These are phyloP conservation scores for Micropterix aruncella DNA, from an alignment of 2,888 invertebrate species.

Conservation along the genomic window DNA sequence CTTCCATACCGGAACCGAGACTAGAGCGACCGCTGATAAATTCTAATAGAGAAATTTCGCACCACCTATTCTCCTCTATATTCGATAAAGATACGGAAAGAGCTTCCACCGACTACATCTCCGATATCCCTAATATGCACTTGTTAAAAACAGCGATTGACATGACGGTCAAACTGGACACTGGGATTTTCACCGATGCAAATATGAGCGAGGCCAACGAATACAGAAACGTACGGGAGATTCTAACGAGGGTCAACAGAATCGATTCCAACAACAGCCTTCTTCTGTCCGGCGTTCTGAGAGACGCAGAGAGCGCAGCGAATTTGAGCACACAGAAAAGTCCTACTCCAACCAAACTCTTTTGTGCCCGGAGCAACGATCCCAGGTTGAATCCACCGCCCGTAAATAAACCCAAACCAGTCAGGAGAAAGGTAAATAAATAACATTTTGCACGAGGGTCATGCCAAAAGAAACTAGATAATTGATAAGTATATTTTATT, in stretches of 20 bases:
- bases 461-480: too few species aligned
- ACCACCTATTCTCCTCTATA: neutral
- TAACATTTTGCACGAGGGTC: too few species aligned
- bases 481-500: too few species aligned
- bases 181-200: conserved; percentile 20
- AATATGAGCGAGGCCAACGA: conserved; percentile 29
- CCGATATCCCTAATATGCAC: conserved; percentile 33
- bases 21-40: too few species aligned
- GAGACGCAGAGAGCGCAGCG: conserved; percentile 16
- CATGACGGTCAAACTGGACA: conserved; percentile 11
- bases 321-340: conserved; percentile 12
- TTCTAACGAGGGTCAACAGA: conserved; percentile 34
- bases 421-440: conserved; percentile 37
- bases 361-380: conserved; percentile 21
- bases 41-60: neutral
- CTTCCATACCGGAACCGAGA: too few species aligned
- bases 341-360: conserved; percentile 14
- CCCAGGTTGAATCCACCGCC: conserved; percentile 34
- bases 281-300: conserved; percentile 32
- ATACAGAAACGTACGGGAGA: conserved; percentile 33
- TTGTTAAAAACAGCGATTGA: conserved; percentile 38
- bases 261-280: conserved; percentile 39
- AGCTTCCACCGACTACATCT: conserved; percentile 18
- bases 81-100: neutral
- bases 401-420: conserved; percentile 33